phyloP scores from a whole-genome alignment of 2,888 invertebrate genomes.

The Carcina quercana region DNA sequence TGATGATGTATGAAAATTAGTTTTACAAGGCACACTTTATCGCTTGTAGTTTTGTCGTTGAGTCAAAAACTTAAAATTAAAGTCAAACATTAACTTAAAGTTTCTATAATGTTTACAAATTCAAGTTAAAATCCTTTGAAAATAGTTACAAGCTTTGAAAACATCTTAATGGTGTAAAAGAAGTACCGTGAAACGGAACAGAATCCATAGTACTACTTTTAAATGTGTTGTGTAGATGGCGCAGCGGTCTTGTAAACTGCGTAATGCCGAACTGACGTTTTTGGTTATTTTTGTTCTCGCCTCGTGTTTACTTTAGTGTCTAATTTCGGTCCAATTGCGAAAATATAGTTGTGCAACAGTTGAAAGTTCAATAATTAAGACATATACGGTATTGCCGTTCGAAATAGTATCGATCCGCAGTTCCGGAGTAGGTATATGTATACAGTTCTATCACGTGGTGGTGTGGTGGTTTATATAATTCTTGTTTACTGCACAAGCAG shows the following conservation, averaged over 20 bases:
- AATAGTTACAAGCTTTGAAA: neutral
- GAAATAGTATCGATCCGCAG: constrained; percentile 61
- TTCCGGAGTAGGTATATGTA: constrained; percentile 67
- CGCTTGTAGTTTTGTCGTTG: too few relatives aligned
- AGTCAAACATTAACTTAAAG: too few relatives aligned
- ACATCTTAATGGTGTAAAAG: constrained; percentile 8
- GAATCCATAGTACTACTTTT: constrained; percentile 38
- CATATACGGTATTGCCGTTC: constrained; percentile 32
- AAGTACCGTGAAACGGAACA: constrained; percentile 37
- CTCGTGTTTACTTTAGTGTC: constrained; percentile 75
- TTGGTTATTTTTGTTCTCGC: constrained; percentile 75
- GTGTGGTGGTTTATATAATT: constrained; percentile 76
- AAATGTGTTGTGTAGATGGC: constrained; percentile 64
- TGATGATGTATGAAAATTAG: too few relatives aligned
- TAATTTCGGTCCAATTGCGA: constrained; percentile 67
- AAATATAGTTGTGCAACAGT: constrained; percentile 64
- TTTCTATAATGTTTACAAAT: too few relatives aligned
- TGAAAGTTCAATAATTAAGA: constrained; percentile 48
- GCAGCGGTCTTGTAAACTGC: constrained; percentile 68
- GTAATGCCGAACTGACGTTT: constrained; percentile 72
- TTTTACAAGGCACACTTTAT: too few relatives aligned
- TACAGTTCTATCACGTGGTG: constrained; percentile 75
- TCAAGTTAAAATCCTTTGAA: neutral
- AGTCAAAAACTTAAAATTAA: too few relatives aligned
- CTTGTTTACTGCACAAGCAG: constrained; percentile 73